phyloP scores from a whole-genome alignment of 2,888 invertebrate species.

The Cabera pusaria region DNA sequence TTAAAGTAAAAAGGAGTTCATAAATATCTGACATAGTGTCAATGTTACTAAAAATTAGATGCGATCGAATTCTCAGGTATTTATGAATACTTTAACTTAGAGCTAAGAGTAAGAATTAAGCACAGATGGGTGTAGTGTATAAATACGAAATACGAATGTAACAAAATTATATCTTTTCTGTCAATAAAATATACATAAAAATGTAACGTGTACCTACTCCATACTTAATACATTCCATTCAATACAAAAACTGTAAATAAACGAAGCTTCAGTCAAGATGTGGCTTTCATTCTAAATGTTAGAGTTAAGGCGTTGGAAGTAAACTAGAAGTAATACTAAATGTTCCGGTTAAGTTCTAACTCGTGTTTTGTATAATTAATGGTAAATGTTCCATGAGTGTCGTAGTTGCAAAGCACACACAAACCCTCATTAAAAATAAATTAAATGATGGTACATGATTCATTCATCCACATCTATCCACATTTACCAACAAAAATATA shows the following conservation, averaged over 20 bases:
- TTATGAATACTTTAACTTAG: slow-evolving; percentile 4
- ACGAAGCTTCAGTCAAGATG: slow-evolving; percentile 50
- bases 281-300: slow-evolving; percentile 44
- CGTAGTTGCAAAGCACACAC: slow-evolving; percentile 31
- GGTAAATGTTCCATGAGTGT: slow-evolving; percentile 33
- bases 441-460: too few species aligned
- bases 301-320: slow-evolving; percentile 41
- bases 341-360: slow-evolving; percentile 37
- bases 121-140: slow-evolving; percentile 14
- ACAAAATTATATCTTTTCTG: slow-evolving; percentile 24
- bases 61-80: slow-evolving; percentile 1
- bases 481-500: too few species aligned
- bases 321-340: slow-evolving; percentile 31
- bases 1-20: slow-evolving; percentile 8
- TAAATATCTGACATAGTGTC: slow-evolving; percentile 1
- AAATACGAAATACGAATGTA: slow-evolving; percentile 12
- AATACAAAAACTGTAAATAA: slow-evolving; percentile 54
- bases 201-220: slow-evolving; percentile 40
- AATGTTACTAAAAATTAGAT: background rate
- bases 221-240: slow-evolving; percentile 68
- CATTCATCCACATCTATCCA: too few species aligned
- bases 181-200: slow-evolving; percentile 16
- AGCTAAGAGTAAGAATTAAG: slow-evolving; percentile 21
- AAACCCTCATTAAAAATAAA: too few species aligned
- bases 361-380: slow-evolving; percentile 30